Percentiles rank a stretch among this genome's conserved stretches.
phyloP scores from a whole-genome alignment of 2,888 invertebrate species.

The Bhutanitis thaidina region DNA sequence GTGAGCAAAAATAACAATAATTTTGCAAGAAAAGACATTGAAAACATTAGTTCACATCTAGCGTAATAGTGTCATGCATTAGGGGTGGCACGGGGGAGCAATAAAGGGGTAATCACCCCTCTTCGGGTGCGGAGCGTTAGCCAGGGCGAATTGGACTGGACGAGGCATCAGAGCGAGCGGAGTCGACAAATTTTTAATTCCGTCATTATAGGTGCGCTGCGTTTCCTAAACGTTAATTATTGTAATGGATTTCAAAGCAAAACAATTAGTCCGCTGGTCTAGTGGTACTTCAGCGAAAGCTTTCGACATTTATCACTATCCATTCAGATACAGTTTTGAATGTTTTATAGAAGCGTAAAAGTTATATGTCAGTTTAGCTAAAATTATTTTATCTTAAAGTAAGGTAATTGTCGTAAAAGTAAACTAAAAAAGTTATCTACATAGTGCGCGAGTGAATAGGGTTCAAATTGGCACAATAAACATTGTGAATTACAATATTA shows the following conservation, averaged over 20 bases:
- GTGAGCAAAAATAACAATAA: conserved; percentile 28
- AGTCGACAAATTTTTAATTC: conserved; percentile 18
- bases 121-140: conserved; percentile 33
- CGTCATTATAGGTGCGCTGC: conserved; percentile 7
- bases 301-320: neutral
- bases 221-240: conserved; percentile 12
- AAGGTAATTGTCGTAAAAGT: too few species aligned
- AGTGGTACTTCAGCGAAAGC: neutral
- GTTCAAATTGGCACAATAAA: too few species aligned
- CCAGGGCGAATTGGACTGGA: conserved; percentile 42
- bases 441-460: too few species aligned
- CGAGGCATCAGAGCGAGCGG: conserved; percentile 33
- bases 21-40: conserved; percentile 53
- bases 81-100: conserved; percentile 60
- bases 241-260: conserved; percentile 15
- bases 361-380: too few species aligned
- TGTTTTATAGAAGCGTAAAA: too few species aligned
- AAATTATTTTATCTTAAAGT: too few species aligned
- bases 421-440: too few species aligned
- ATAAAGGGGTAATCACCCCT: conserved; percentile 74
- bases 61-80: conserved; percentile 73
- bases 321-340: neutral
- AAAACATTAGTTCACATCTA: conserved; percentile 56
- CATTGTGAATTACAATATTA: too few species aligned
- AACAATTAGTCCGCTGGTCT: conserved; percentile 2